These are phyloP conservation scores for Danionella dracula DNA, from an alignment of 2,797 vertebrate genomes.

Conservation along the genomic window DNA sequence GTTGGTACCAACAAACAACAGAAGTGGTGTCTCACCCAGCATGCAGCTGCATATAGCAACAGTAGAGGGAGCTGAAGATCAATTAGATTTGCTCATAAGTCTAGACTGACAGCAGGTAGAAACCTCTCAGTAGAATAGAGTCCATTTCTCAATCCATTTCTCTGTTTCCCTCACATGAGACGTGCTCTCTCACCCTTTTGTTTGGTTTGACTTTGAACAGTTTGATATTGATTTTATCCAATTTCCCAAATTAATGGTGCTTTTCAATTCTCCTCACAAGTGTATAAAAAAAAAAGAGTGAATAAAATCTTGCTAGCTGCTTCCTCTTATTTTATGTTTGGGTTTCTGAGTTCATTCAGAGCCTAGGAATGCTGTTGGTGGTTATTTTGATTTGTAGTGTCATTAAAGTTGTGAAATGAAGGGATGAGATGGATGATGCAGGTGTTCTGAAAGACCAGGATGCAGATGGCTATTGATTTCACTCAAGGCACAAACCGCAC, in stretches of 20 bases:
- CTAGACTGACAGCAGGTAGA: background rate
- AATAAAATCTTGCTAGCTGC: background rate
- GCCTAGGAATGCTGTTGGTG: background rate
- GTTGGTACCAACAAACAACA: conserved; percentile 53
- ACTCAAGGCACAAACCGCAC: conserved; percentile 8
- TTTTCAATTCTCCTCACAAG: background rate
- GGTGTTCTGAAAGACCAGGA: background rate
- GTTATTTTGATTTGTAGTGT: conserved; percentile 28
- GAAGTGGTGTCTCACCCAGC: background rate
- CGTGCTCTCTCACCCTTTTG: background rate
- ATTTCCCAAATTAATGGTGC: background rate
- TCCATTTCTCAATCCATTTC: no score
- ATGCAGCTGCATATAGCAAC: background rate
- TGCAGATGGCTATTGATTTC: conserved; percentile 44
- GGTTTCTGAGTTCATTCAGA: background rate
- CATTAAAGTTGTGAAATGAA: conserved; percentile 9
- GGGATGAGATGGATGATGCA: conserved; percentile 3
- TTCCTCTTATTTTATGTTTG: background rate
- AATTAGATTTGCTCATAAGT: background rate
- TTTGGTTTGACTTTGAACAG: conserved; percentile 4
- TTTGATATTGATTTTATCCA: conserved; percentile 6
- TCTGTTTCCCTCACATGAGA: background rate
- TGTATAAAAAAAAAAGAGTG: conserved; percentile 2
- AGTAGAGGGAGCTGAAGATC: conserved; percentile 36
- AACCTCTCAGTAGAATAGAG: background rate